Base-by-base conservation (phyloP, 2,797 vertebrate genomes). In the Acipenser ruthenus region DNA sequence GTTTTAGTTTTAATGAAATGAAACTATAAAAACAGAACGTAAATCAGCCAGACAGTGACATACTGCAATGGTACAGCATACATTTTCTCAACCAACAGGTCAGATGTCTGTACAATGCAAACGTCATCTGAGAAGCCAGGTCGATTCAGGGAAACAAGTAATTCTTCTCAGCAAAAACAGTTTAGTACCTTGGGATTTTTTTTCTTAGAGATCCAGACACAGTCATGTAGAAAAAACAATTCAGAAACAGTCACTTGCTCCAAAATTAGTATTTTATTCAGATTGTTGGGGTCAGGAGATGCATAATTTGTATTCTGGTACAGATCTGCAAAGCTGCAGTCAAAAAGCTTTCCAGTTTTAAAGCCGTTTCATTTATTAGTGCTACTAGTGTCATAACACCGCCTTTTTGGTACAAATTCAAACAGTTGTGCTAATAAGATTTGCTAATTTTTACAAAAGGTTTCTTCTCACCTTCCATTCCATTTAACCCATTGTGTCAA, bases 251-350 rank as follows among this genome's bases (percentile, higher is more conserved):
- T 82, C 88, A 88, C 89, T 87, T 92, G 91, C 94, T 97, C 93
- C 93, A 97, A 97, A 98, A 96, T 95, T 94, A 94, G 93, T 92
- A 91, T 96, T 97, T 98, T 96, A 97, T 97, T 98, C 91, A 90
- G 90, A 94, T 94, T 87, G 92, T 92, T 89, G 91, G 94, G 93
- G 93, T 95, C 92, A 95, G 91, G 37, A 95, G 91, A 92, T 92
- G 93, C 91, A 92, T 91, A 87, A 92, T 93, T 92, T 88, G 88
- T 91, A 89, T 89, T 93, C 89, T 92, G 93, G 91, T 94, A 95
- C 93, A 96, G 90, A 93, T 92, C 92, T 91, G 93, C 93, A 94
- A 93, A 90, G 89, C 89, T 92, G 82, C 84, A 89, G 81, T 92
- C 87, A 88, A 88, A 93, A 90, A 87, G 89, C 87, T 89, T 88